Evolutionary conservation across 2,888 invertebrate genomes (phyloP), one percentile per base, ranked within the genome.

Genomic region (Cryptus armator): DNA sequence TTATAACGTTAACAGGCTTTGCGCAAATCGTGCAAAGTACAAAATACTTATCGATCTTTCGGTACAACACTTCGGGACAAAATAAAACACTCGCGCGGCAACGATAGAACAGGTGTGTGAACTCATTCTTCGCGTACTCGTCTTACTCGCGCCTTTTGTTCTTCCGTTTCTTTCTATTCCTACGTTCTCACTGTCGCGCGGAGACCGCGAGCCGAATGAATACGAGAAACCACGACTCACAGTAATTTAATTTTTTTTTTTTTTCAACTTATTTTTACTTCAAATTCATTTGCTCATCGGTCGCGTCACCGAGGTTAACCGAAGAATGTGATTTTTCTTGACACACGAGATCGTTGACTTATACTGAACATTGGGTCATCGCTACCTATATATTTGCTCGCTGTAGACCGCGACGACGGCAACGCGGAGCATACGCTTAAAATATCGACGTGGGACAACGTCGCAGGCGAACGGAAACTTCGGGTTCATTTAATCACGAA

Each of bases 301-400:
- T 68, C 53, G 32, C 59, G 43, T 4, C 37, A 2, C 19, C 19
- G 46, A 56, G 67, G 67, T 68, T 78, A 14, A 71, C 82, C 77
- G 67, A 77, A 83, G 83, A 83, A 78, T 72, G 72, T 59, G 59
- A 83, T 72, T 83, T 83, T 78, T 78, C 66, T 82, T 71, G 59
- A 71, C 77, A 24, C 66, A 46, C 66, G 62, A 12, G 62, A 62
- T 75, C 81, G 48, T 32, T 62, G n/a, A 51, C 37, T 48, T 37
- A 6, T n/a, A 56, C 19, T 46, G 48, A 16, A 51, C 4, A 29
- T 9, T n/a, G 19, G 66, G 43, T 77, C 71, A 71, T 77, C 76
- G 51, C 56, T 46, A 59, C n/a, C 12, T 83, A 59, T 83, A 48
- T 48, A 48, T 48, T 78, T 74, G 62, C 67, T 72, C 51, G 62